These are phyloP conservation scores for Caligus rogercresseyi DNA, from an alignment of 1,140 invertebrate genomes.

Conservation along the genomic window DNA sequence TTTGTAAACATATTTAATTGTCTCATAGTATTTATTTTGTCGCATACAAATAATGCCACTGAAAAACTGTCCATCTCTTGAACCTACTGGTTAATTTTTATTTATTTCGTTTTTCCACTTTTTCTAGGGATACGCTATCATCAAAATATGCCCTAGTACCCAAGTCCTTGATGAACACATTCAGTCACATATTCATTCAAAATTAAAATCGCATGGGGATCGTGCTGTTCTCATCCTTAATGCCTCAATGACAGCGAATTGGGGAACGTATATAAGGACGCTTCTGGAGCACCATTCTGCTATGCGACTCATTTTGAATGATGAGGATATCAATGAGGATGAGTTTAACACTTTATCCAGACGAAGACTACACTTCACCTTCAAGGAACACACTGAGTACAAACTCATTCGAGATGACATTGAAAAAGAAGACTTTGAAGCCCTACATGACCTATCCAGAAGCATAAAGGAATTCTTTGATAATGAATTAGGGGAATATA, in stretches of 20 bases:
- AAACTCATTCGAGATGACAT: neutral
- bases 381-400: neutral
- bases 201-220: neutral
- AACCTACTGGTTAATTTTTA: neutral
- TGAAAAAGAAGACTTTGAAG: neutral
- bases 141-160: neutral
- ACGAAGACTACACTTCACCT: neutral
- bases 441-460: neutral
- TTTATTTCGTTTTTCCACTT: neutral
- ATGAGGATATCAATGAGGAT: neutral
- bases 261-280: neutral
- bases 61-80: no score
- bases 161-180: neutral
- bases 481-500: neutral
- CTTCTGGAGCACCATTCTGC: neutral
- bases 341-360: neutral
- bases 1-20: no score
- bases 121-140: neutral
- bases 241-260: neutral
- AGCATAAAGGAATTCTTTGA: neutral
- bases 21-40: no score
- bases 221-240: neutral
- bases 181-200: neutral
- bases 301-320: neutral
- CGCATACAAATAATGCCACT: no score